A percentile compares a stretch with the other conserved stretches of the same genome.
phyloP scores from a whole-genome alignment of 2,113 vertebrate genomes.

The Python bivittatus region DNA sequence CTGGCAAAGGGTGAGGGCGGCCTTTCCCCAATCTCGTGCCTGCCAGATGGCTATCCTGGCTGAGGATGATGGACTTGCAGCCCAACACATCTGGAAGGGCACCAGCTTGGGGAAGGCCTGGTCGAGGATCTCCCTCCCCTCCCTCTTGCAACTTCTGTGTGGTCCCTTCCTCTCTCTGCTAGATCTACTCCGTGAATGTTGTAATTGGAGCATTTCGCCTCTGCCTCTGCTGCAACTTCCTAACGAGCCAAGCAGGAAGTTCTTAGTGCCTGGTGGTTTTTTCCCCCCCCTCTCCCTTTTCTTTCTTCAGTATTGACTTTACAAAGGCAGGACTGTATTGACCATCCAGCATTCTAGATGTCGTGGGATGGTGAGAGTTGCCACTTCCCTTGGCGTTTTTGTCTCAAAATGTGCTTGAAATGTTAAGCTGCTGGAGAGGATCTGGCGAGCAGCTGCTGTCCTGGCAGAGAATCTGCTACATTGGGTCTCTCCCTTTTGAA shows the following conservation, averaged over 20 bases:
- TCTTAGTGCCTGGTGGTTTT: neutral
- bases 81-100: neutral
- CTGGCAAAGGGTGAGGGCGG: neutral
- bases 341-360: neutral
- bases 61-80: neutral
- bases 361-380: neutral
- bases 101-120: neutral
- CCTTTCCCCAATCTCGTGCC: neutral
- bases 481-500: neutral
- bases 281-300: rapidly evolving
- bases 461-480: neutral
- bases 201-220: neutral
- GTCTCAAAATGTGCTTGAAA: neutral
- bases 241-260: conserved; percentile 17
- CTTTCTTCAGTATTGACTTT: neutral
- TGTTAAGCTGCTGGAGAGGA: conserved; percentile 14
- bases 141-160: neutral
- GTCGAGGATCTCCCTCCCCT: neutral
- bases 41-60: neutral
- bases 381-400: neutral
- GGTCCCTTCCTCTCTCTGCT: neutral
- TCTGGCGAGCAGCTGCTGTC: conserved; percentile 22
- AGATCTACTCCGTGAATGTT: neutral
- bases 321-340: conserved; percentile 19
- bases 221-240: neutral